Percentiles rank a stretch among this genome's conserved stretches.
These are phyloP conservation scores for Amphiprion percula DNA, from an alignment of 2,113 vertebrate species.

Conservation along the genomic window DNA sequence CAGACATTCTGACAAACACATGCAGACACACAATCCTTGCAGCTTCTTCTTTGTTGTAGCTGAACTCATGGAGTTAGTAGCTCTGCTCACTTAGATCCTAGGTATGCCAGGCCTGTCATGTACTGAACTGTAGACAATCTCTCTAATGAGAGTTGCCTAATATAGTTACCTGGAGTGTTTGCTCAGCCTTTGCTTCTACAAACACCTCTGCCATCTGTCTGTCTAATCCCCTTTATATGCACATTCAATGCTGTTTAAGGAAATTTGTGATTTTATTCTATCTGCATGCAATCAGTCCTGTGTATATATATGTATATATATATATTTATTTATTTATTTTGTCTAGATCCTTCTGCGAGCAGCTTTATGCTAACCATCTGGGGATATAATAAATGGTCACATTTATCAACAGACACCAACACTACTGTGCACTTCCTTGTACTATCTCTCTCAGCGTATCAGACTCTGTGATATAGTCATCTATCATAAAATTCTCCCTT, in stretches of 20 bases:
- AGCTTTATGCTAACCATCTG: conserved; percentile 41
- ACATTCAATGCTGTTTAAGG: conserved; percentile 25
- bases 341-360: conserved; percentile 19
- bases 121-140: conserved; percentile 45
- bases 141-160: conserved; percentile 72
- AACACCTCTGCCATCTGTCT: conserved; percentile 56
- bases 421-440: conserved; percentile 60
- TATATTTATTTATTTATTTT: neutral
- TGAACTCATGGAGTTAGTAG: conserved; percentile 56
- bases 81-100: conserved; percentile 53
- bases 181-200: conserved; percentile 43
- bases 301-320: neutral
- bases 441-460: conserved; percentile 63
- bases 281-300: conserved; percentile 28
- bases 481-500: conserved; percentile 74
- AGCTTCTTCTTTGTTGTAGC: conserved; percentile 43
- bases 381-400: conserved; percentile 60
- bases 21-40: conserved; percentile 42
- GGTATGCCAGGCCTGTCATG: conserved; percentile 47
- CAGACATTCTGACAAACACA: conserved; percentile 54
- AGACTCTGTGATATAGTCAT: conserved; percentile 67
- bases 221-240: conserved; percentile 14
- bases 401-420: conserved; percentile 63
- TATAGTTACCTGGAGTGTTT: conserved; percentile 68
- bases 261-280: conserved; percentile 32